These are phyloP conservation scores for Nomada fucata DNA, from an alignment of 2,888 invertebrate species.

Conservation along the genomic window DNA sequence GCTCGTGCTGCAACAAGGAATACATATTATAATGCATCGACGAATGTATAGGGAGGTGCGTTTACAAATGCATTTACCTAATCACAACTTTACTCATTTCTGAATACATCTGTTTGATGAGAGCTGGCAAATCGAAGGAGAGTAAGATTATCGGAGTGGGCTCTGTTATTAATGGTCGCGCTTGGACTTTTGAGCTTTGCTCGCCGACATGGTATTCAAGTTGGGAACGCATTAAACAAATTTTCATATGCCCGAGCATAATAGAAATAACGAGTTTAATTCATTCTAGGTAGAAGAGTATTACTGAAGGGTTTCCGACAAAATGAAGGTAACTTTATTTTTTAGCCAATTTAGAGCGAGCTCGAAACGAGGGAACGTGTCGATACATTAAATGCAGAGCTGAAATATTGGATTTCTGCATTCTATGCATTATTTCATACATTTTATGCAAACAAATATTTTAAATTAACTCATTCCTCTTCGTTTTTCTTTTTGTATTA, in stretches of 20 bases:
- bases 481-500: not conserved
- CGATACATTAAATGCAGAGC: not conserved
- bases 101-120: not conserved
- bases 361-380: not conserved
- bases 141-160: slow-evolving; percentile 19
- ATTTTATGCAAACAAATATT: not conserved
- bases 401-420: not conserved
- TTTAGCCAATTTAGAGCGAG: not conserved
- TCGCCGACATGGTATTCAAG: not conserved
- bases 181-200: not conserved
- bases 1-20: slow-evolving; percentile 13
- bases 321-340: slow-evolving; percentile 15
- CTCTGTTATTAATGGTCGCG: slow-evolving; percentile 1
- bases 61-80: slow-evolving; percentile 31
- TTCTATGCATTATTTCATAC: not conserved
- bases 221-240: not conserved
- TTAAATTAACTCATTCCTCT: not conserved
- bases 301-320: slow-evolving; percentile 1
- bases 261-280: slow-evolving; percentile 25
- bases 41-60: not conserved
- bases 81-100: slow-evolving; percentile 20
- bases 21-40: slow-evolving; percentile 17
- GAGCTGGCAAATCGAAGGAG: slow-evolving; percentile 2
- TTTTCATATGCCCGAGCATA: not conserved
- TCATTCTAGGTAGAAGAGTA: slow-evolving; percentile 17